Conservation (phyloP, 1,140 invertebrate genomes). For the Cydia splendana region DNA sequence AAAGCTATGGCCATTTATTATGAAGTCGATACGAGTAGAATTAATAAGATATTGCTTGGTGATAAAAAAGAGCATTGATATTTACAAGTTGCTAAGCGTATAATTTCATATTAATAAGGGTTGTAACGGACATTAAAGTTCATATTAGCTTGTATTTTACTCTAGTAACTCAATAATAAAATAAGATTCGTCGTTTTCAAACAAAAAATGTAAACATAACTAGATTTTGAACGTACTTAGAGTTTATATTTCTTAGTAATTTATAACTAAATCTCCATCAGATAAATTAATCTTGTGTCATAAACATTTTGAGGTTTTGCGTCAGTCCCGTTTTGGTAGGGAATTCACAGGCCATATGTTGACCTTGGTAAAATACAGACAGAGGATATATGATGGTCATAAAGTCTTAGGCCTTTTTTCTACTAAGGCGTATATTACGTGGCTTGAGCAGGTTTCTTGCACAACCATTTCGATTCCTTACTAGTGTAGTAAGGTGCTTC, state of each 20-base stretch:
- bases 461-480: constrained; percentile 10
- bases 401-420: neutral
- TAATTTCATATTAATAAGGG: neutral
- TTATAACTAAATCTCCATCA: neutral
- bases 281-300: constrained; percentile 12
- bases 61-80: neutral
- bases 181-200: neutral
- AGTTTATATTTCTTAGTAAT: neutral
- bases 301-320: constrained; percentile 19
- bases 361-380: neutral
- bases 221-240: neutral
- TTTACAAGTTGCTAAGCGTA: neutral
- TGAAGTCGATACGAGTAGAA: neutral
- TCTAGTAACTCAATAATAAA: neutral
- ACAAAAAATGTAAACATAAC: neutral
- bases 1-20: constrained; percentile 1
- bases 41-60: neutral
- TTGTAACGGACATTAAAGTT: constrained; percentile 5
- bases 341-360: constrained; percentile 18
- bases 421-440: neutral
- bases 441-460: constrained; percentile 12
- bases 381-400: neutral
- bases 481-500: neutral
- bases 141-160: neutral
- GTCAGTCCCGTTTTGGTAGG: neutral